These are phyloP conservation scores for Maconellicoccus hirsutus DNA, from an alignment of 1,140 invertebrate genomes.

Conservation along the genomic window DNA sequence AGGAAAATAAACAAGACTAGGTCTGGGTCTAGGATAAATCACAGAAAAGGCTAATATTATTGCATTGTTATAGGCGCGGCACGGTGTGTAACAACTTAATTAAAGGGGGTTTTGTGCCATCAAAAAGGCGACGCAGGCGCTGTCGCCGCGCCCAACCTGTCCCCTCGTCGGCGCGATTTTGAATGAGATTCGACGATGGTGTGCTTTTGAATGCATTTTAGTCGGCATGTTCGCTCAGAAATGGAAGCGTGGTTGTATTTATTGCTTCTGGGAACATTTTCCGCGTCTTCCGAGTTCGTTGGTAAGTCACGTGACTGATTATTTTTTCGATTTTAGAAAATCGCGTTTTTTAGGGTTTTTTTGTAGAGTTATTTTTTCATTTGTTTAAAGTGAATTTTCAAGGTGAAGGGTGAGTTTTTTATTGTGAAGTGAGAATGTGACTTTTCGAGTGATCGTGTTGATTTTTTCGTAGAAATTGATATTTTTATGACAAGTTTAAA, in stretches of 20 bases:
- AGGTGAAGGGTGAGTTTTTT: no score
- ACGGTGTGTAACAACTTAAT: constrained; percentile 10
- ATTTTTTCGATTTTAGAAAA: background rate
- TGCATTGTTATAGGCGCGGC: constrained; percentile 13
- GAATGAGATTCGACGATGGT: background rate
- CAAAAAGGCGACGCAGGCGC: background rate
- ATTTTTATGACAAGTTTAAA: no score
- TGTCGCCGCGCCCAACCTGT: background rate
- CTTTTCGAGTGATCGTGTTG: no score
- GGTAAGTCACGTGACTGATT: constrained; percentile 18
- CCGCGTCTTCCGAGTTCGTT: constrained; percentile 10
- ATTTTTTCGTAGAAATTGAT: no score
- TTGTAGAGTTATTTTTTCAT: no score
- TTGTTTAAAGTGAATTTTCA: no score
- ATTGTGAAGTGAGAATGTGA: no score
- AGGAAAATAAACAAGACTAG: constrained; percentile 20
- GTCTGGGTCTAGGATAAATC: constrained; percentile 21
- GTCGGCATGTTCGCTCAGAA: constrained; percentile 19
- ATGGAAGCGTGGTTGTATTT: constrained; percentile 21
- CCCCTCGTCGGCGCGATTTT: background rate
- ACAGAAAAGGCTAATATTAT: constrained; percentile 19
- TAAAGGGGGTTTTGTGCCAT: constrained; percentile 10
- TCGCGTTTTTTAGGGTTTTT: background rate
- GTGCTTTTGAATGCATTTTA: background rate
- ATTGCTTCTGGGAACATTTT: constrained; percentile 6